Base-by-base conservation (phyloP, 2,797 vertebrate species). In the Coregonus suidteri region DNA sequence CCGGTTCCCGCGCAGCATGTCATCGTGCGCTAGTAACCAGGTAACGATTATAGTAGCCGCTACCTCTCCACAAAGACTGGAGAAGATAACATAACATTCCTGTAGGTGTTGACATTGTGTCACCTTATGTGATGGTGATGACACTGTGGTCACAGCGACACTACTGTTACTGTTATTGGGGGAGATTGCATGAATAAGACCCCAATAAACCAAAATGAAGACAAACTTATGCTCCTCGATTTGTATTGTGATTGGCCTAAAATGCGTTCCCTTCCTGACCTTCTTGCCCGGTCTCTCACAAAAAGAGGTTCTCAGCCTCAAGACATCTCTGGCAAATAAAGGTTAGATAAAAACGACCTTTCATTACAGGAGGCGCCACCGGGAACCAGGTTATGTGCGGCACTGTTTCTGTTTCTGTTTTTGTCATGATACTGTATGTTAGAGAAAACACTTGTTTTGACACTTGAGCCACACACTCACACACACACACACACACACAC, bases 71-170 rank as follows among this genome's bases (percentile, higher is more conserved):
- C 34, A 47, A 18, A 18, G 20, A 64, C n/a, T 25, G 59, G 7
- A 64, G 59, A 64, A 64, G 25, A 64, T 70, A 7, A n/a, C 16
- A 11, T 7, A 37, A 31, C 31, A 16, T 59, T 6, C 52, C 30
- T 56, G 25, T n/a, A 56, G 14, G 59, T 75, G 62, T 76, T 89
- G 90, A 91, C 90, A 91, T 91, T 91, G 89, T 75, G 31, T 87
- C 87, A 90, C 89, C 89, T 91, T 82, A 88, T 81, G 25, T n/a
- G 30, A 16, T 16, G 31, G 7, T 67, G 41, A 47, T 47, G 41
- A 6, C 52, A 54, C 66, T 35, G 34, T 56, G 59, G 3, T 31
- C 71, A 73, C 52, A 59, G 16, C 25, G 15, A 54, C 52, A 35
- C 51, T 51, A 25, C 51, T 30, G 52, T 53, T 73, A 31, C 14